A percentile compares a stretch with the other conserved stretches of the same genome.
phyloP scores from a whole-genome alignment of 2,113 vertebrate species.

The Tricholaema leucomelas region DNA sequence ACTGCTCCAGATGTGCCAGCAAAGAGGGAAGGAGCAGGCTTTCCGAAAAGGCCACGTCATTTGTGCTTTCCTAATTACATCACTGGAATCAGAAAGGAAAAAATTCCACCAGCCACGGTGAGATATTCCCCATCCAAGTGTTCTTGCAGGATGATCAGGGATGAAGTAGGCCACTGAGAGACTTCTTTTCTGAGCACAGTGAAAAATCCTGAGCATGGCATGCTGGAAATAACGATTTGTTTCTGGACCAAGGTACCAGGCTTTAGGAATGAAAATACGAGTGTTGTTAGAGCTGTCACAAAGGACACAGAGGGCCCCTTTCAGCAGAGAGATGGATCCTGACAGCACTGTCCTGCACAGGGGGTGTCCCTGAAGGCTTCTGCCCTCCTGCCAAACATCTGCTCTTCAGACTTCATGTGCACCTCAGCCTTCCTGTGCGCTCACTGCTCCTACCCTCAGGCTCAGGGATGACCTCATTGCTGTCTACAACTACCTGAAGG shows the following conservation, averaged over 20 bases:
- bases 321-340: background rate
- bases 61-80: slow-evolving; percentile 3
- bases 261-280: background rate
- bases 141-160: background rate
- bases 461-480: no score
- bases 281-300: background rate
- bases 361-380: background rate
- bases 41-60: background rate
- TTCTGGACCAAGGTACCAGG: background rate
- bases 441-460: background rate
- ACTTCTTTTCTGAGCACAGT: background rate
- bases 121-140: background rate
- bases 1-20: slow-evolving; percentile 18
- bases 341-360: background rate
- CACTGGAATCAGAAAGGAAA: slow-evolving; percentile 46
- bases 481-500: no score
- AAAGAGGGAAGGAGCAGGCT: background rate
- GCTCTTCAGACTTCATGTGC: background rate
- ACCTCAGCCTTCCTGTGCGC: background rate
- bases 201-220: background rate
- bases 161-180: background rate
- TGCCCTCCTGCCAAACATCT: background rate
- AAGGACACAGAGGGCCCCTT: background rate
- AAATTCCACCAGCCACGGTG: background rate
- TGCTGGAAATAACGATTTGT: background rate